Evolutionary conservation across 1,140 invertebrate genomes (phyloP).

Genomic region (Eupristina koningsbergeri): DNA sequence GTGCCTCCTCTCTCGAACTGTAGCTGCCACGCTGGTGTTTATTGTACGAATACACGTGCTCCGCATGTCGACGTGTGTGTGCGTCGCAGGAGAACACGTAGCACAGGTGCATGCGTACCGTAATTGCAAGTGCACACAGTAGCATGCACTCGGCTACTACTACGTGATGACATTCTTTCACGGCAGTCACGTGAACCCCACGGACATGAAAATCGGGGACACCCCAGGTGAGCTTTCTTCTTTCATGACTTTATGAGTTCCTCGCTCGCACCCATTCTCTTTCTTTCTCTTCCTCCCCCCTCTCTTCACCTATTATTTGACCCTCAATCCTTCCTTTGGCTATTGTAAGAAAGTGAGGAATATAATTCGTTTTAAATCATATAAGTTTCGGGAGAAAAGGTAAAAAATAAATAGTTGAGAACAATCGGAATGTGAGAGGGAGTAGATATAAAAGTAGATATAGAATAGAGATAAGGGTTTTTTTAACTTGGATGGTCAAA

Average conservation of each 20-base stretch:
- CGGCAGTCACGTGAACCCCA: constrained; percentile 26
- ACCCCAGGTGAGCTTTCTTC: constrained; percentile 15
- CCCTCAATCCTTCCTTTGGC: background rate
- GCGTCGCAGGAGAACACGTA: no score
- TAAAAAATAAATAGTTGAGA: background rate
- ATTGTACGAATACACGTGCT: constrained; percentile 43
- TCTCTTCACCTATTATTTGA: background rate
- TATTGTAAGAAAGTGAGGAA: background rate
- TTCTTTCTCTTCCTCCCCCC: background rate
- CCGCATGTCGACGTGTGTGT: constrained; percentile 16
- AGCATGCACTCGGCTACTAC: no score
- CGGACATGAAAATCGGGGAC: constrained; percentile 40
- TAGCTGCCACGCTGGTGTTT: constrained; percentile 1
- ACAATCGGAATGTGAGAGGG: background rate
- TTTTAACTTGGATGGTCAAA: constrained; percentile 14
- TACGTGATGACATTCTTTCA: constrained; percentile 43
- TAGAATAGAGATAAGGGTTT: constrained; percentile 2
- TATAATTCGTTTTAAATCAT: background rate
- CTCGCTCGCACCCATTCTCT: no score
- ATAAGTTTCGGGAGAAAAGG: background rate
- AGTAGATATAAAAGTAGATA: background rate
- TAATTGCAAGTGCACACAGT: no score
- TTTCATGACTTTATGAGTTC: background rate
- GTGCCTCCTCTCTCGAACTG: constrained; percentile 11
- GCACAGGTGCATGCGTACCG: background rate